Conservation (phyloP, 2,113 vertebrate species). For the Dryoscopus gambensis region DNA sequence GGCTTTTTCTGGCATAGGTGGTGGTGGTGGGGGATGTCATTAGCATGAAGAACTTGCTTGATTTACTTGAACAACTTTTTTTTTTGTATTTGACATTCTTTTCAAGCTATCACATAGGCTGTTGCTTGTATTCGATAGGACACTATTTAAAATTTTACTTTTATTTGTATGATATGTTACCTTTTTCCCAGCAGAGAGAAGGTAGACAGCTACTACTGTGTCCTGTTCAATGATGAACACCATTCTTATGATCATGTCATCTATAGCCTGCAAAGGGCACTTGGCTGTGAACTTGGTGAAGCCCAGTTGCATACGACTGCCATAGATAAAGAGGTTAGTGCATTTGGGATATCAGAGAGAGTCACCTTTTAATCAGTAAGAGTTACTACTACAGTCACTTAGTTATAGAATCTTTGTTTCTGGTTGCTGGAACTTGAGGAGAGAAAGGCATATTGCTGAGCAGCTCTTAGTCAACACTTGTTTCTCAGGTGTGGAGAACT, state of each 20-base stretch:
- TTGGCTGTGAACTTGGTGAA: constrained; percentile 85
- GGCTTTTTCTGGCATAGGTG: background rate
- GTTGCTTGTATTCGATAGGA: background rate
- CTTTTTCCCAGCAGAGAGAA: constrained; percentile 71
- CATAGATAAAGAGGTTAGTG: constrained; percentile 93
- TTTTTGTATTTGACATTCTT: background rate
- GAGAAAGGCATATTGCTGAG: background rate
- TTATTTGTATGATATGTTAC: background rate
- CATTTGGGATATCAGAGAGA: background rate
- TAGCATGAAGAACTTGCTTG: background rate
- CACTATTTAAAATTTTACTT: background rate
- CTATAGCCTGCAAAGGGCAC: constrained; percentile 90
- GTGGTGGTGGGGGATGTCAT: background rate
- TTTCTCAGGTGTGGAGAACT: background rate
- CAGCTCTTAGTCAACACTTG: background rate
- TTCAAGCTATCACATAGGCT: background rate
- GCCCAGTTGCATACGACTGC: constrained; percentile 88
- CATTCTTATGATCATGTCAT: constrained; percentile 97
- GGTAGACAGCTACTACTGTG: constrained; percentile 86
- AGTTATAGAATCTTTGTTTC: background rate
- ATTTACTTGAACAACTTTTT: background rate
- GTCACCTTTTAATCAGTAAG: background rate
- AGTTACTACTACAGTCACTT: background rate
- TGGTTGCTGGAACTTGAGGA: background rate
- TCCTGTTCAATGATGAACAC: constrained; percentile 98